Percentiles rank a stretch among this genome's conserved stretches.
phyloP scores from a whole-genome alignment of 2,888 invertebrate species.

The Callosobruchus maculatus region DNA sequence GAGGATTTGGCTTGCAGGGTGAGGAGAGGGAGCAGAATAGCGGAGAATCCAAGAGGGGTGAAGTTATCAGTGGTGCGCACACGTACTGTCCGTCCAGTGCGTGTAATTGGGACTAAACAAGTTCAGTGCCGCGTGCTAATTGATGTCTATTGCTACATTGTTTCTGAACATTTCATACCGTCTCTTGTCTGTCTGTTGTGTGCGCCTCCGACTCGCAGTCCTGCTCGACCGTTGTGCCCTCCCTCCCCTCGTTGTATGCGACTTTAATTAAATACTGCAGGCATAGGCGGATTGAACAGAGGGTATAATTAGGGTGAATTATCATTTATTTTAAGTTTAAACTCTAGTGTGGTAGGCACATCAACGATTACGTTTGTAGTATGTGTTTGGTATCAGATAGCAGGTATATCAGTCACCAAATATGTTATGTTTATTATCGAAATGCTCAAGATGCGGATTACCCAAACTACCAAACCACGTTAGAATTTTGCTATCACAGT shows the following conservation, averaged over 20 bases:
- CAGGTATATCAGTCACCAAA: too few relatives aligned
- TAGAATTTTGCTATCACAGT: too few relatives aligned
- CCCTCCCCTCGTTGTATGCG: not conserved
- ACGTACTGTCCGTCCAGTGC: conserved; percentile 46
- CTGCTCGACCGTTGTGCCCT: not conserved
- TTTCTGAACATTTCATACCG: conserved; percentile 40
- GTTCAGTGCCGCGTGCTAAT: conserved; percentile 50
- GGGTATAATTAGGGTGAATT: not conserved
- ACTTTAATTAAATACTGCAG: not conserved
- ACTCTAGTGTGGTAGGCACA: too few relatives aligned
- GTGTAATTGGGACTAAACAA: conserved; percentile 51
- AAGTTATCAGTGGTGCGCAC: conserved; percentile 46
- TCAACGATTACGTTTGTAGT: too few relatives aligned
- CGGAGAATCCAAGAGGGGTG: conserved; percentile 3
- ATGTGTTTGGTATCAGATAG: too few relatives aligned
- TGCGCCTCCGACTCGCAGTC: not conserved
- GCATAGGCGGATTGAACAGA: not conserved
- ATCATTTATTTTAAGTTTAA: too few relatives aligned
- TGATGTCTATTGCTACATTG: conserved; percentile 50
- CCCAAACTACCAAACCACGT: too few relatives aligned
- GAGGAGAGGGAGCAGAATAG: not conserved
- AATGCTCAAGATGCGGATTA: too few relatives aligned
- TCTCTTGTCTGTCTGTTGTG: conserved; percentile 1
- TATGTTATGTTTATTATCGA: too few relatives aligned
- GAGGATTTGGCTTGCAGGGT: conserved; percentile 16